Percentiles rank a stretch among this genome's conserved stretches.
Conservation (phyloP, 1,140 invertebrate species). For the Drosophila nasuta region DNA sequence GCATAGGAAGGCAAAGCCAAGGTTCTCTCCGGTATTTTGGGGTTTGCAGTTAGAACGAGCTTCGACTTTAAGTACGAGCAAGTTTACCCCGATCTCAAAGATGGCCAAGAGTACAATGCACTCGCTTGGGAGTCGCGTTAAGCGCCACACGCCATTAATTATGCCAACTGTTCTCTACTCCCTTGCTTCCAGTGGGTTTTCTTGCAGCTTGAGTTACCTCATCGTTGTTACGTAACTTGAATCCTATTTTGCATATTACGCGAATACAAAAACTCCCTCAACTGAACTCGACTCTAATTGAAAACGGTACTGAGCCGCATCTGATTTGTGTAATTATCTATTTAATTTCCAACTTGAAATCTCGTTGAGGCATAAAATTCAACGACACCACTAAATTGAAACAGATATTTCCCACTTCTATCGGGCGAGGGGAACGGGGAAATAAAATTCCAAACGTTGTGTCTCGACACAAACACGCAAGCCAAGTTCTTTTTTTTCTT, state of each 20-base stretch:
- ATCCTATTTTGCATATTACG: conserved; percentile 58
- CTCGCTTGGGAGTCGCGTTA: conserved; percentile 43
- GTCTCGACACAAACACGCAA: conserved; percentile 23
- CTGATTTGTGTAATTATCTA: conserved; percentile 53
- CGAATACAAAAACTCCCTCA: background rate
- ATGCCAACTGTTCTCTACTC: conserved; percentile 41
- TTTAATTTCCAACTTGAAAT: conserved; percentile 47
- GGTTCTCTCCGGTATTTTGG: conserved; percentile 41
- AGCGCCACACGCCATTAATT: conserved; percentile 82
- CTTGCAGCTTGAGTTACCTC: conserved; percentile 1
- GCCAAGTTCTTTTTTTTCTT: conserved; percentile 20
- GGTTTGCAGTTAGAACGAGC: conserved; percentile 68
- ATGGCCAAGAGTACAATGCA: conserved; percentile 70
- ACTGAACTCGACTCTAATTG: conserved; percentile 1
- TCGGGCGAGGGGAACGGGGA: background rate
- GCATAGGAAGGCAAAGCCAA: conserved; percentile 27
- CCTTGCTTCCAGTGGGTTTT: background rate
- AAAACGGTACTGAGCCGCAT: conserved; percentile 20
- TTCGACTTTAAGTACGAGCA: background rate
- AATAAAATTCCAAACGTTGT: background rate
- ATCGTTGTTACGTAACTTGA: conserved; percentile 48
- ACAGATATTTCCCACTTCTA: conserved; percentile 28
- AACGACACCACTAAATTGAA: conserved; percentile 73
- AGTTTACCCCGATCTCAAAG: background rate
- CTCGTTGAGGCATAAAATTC: conserved; percentile 74